A percentile compares a stretch with the other conserved stretches of the same genome.
phyloP scores from a whole-genome alignment of 2,113 vertebrate genomes.

The Mesocricetus auratus region DNA sequence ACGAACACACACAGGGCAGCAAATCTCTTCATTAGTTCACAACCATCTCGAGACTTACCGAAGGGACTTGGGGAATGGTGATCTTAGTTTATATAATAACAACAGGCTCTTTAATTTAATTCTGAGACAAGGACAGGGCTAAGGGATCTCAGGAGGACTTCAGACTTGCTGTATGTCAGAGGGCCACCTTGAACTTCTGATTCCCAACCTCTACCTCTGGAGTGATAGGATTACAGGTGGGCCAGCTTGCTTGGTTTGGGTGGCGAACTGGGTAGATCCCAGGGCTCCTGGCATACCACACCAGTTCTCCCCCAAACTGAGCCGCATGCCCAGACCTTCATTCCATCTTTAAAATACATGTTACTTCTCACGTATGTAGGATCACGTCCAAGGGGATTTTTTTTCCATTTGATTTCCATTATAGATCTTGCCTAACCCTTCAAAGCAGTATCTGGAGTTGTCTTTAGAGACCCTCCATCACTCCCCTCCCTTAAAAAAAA shows the following conservation, averaged over 20 bases:
- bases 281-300: not conserved
- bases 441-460: not conserved
- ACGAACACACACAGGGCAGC: fast-evolving
- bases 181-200: not conserved
- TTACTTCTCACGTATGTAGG: not conserved
- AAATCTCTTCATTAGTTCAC: not conserved
- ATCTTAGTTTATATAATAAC: constrained; percentile 50
- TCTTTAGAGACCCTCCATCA: not conserved
- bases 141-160: not conserved
- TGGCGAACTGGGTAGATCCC: not conserved
- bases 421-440: constrained; percentile 8
- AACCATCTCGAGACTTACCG: not conserved
- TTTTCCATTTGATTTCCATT: not conserved
- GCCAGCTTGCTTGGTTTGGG: not conserved
- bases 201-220: too few relatives aligned
- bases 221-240: not conserved
- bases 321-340: not conserved
- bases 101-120: not conserved
- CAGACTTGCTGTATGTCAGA: not conserved
- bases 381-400: not conserved
- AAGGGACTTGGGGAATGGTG: not conserved
- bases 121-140: not conserved
- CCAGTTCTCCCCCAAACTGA: not conserved
- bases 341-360: constrained; percentile 1
- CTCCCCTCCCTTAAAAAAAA: too few relatives aligned